Base-by-base conservation (phyloP, 30 jellyfish, hydroid and myxozoan species). In the Cassiopea xamachana region DNA sequence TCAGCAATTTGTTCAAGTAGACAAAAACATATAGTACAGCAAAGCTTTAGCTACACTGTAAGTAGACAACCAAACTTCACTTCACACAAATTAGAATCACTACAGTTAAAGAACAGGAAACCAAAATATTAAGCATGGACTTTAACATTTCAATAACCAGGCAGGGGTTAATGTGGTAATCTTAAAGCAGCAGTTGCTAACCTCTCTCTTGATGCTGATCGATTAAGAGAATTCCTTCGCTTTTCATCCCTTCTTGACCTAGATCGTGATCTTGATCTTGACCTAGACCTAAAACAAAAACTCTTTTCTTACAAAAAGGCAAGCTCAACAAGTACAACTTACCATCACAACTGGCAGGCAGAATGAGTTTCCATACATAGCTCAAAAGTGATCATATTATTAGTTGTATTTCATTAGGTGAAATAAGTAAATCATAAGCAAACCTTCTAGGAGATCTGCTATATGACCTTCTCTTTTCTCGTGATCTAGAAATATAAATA, bases 381-480 rank as follows among this genome's bases (percentile, higher is more conserved):
- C n/a, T n/a, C n/a, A n/a, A n/a, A n/a, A n/a, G n/a, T n/a, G n/a
- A n/a, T n/a, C n/a, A n/a, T n/a, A n/a, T n/a, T n/a, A 51, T 51
- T 51, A 2, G 64, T 51, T 51, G 4, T 2, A 4, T 9, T 2
- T 2, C 4, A 51, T 2, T 51, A 2, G 64, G 8, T 51, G 64
- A 2, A 4, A 51, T 2, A 51, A 51, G 4, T 12, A 87, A 18
- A n/a, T 5, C 2, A 58, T 3, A 60, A 73, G 15, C 27, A 46
- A 60, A 88, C 95, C 95, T 88, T 72, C 64, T 88, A 15, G 95
- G 95, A 70, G 95, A 88, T 79, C 87, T 88, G 51, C 95, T 88
- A 67, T 15, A 69, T 46, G 95, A 88, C 75, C 85, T 70, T 55
- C 75, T 68, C 51, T 58, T 79, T 16, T 82, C 90, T 1, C 81